A percentile compares a stretch with the other conserved stretches of the same genome.
Evolutionary conservation across 2,888 invertebrate genomes (phyloP).

Genomic region (Cephalotes varians): DNA sequence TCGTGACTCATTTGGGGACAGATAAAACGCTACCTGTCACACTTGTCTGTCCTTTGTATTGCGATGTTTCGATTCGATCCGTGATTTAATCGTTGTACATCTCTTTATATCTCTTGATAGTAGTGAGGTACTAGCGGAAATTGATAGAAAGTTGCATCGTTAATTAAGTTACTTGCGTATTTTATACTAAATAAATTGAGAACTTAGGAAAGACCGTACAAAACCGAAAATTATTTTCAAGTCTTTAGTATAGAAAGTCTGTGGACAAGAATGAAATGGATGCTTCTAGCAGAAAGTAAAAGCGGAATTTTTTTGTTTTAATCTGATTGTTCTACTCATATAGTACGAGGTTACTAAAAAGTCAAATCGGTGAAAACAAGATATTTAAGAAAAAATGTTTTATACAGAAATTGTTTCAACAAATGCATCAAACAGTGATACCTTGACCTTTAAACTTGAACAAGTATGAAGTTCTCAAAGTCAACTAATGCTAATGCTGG

Average conservation of each 20-base stretch:
- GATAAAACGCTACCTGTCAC: constrained; percentile 68
- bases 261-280: background rate
- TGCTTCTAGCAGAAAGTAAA: background rate
- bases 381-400: no score
- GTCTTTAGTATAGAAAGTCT: background rate
- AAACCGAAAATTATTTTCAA: background rate
- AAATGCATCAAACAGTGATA: no score
- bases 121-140: background rate
- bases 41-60: constrained; percentile 21
- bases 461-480: no score
- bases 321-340: background rate
- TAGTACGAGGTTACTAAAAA: no score
- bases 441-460: no score
- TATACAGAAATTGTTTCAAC: no score
- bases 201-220: background rate
- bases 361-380: no score
- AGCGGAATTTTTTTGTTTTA: background rate
- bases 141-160: background rate
- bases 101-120: background rate
- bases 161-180: background rate
- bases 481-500: no score
- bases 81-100: background rate
- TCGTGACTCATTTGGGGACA: constrained; percentile 83
- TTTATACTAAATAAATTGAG: background rate
- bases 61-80: background rate